Percentiles rank a stretch among this genome's conserved stretches.
Evolutionary conservation across 2,888 invertebrate genomes (phyloP).

Genomic region (Gastracanthus pulcherrimus): DNA sequence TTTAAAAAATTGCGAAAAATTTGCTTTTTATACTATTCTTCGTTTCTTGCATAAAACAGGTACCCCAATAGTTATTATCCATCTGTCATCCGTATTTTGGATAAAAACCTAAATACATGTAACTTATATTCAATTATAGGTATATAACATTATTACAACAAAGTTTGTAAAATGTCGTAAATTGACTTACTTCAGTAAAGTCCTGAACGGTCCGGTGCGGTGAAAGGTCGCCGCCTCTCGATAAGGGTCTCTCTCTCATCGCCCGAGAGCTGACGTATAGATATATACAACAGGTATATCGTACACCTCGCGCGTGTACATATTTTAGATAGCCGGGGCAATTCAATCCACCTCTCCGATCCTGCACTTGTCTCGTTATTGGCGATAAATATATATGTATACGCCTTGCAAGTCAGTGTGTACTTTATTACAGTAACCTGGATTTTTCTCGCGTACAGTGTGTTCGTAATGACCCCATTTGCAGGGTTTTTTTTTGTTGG

Average conservation of each 20-base stretch:
- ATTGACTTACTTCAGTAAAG: no score
- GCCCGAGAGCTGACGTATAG: not conserved
- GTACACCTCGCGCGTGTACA: constrained; percentile 20
- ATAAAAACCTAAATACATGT: no score
- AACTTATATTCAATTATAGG: no score
- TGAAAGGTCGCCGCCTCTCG: no score
- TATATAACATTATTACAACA: no score
- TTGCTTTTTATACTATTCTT: no score
- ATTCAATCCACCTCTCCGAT: constrained; percentile 23
- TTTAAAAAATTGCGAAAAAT: no score
- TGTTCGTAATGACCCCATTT: constrained; percentile 34
- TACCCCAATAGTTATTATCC: no score
- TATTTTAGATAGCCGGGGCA: constrained; percentile 67
- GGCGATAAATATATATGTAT: constrained; percentile 44
- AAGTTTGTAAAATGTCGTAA: no score
- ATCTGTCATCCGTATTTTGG: no score
- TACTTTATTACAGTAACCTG: constrained; percentile 14
- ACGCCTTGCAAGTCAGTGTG: not conserved
- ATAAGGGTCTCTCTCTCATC: not conserved
- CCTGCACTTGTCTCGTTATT: constrained; percentile 40
- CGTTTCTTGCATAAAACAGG: no score
- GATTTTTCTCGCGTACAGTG: constrained; percentile 24
- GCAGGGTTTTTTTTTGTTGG: constrained; percentile 5
- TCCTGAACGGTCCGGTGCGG: no score
- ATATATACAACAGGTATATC: constrained; percentile 1